phyloP scores from a whole-genome alignment of 1,140 invertebrate genomes.

The Pararge aegeria region DNA sequence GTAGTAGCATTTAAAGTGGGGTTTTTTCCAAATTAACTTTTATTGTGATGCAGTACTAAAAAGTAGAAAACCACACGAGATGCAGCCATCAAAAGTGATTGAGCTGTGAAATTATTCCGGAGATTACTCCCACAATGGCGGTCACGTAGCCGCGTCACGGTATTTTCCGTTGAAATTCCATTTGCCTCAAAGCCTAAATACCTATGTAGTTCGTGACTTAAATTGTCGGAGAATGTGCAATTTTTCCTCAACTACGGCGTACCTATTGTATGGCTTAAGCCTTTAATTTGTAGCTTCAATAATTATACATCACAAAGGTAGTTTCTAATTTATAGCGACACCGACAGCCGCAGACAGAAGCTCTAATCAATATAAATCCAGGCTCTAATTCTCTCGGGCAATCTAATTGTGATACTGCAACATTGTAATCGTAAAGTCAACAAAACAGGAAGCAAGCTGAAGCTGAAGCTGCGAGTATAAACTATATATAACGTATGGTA shows the following conservation, averaged over 20 bases:
- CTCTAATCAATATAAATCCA: too few relatives aligned
- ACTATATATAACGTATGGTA: too few relatives aligned
- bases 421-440: too few relatives aligned
- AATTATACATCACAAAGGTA: neutral
- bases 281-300: neutral
- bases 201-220: neutral
- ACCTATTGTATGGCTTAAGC: neutral
- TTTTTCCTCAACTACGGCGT: neutral
- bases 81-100: neutral
- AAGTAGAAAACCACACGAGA: neutral
- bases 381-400: too few relatives aligned
- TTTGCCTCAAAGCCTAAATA: constrained; percentile 8
- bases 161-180: constrained; percentile 3
- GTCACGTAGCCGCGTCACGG: neutral
- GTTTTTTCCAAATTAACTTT: too few relatives aligned
- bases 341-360: too few relatives aligned
- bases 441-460: too few relatives aligned
- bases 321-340: too few relatives aligned
- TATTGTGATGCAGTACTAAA: too few relatives aligned
- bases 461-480: too few relatives aligned
- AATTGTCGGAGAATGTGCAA: neutral
- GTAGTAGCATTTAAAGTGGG: too few relatives aligned
- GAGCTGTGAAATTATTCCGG: constrained; percentile 12
- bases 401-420: too few relatives aligned
- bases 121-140: constrained; percentile 6